Percentiles rank a stretch among this genome's conserved stretches.
phyloP scores from a whole-genome alignment of 1,140 invertebrate species.

The Platorchestia sp. region DNA sequence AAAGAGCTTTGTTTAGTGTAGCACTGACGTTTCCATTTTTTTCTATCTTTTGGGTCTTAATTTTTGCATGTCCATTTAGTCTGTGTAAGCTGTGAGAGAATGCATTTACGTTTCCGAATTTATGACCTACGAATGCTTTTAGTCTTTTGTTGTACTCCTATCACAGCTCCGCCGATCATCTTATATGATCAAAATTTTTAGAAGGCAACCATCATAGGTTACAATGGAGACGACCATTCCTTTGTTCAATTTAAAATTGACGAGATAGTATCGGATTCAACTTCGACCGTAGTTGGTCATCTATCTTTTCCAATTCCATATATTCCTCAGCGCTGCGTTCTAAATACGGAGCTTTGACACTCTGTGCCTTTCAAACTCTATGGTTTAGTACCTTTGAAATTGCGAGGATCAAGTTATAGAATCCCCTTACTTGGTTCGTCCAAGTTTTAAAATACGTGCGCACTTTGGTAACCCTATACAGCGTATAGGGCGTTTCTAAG shows the following conservation, averaged over 20 bases:
- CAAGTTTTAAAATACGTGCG: not conserved
- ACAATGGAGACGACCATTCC: not conserved
- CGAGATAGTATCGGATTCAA: not conserved
- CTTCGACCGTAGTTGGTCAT: not conserved
- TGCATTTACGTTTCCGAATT: not conserved
- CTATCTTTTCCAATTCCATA: slow-evolving; percentile 8
- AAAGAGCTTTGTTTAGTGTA: not conserved
- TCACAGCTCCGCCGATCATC: not conserved
- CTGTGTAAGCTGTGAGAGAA: not conserved
- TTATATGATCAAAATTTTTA: not conserved
- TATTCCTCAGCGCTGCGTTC: not conserved
- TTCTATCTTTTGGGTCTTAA: not conserved
- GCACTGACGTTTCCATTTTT: not conserved
- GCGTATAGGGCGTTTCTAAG: not conserved
- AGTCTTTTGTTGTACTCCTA: not conserved
- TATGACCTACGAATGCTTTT: not conserved
- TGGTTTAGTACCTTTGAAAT: not conserved
- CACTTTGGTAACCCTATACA: not conserved
- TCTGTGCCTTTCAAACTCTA: not conserved
- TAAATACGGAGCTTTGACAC: not conserved
- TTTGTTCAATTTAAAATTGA: slow-evolving; percentile 19
- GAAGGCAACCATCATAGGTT: not conserved
- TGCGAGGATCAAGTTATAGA: not conserved
- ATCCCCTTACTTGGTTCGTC: not conserved
- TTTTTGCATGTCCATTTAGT: not conserved